Conservation (phyloP, 2,113 vertebrate species). For the Bambusicola thoracicus region DNA sequence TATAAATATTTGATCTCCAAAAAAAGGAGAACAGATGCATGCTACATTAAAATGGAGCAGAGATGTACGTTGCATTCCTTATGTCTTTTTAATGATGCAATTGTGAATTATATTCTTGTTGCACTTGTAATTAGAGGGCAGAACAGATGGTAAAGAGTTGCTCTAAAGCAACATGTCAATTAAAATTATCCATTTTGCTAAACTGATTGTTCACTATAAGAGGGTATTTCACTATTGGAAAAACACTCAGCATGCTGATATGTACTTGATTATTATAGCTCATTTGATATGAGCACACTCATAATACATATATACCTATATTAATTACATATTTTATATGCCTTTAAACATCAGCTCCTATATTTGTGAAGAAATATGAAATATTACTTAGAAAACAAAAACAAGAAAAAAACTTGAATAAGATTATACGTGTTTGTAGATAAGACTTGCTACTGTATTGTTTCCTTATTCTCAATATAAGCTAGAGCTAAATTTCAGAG, state of each 20-base stretch:
- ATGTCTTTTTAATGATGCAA: conserved; percentile 81
- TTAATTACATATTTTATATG: conserved; percentile 54
- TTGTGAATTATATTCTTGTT: conserved; percentile 81
- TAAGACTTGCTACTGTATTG: not conserved
- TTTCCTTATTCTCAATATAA: not conserved
- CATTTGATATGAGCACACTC: conserved; percentile 62
- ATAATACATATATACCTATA: conserved; percentile 1
- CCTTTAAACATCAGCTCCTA: conserved; percentile 65
- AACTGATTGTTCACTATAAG: conserved; percentile 68
- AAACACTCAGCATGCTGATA: conserved; percentile 61
- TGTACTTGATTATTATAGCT: conserved; percentile 70
- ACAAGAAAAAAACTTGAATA: not conserved
- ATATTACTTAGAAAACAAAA: not conserved
- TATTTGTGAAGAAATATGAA: conserved; percentile 70
- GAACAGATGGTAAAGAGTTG: conserved; percentile 79
- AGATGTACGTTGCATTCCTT: conserved; percentile 76
- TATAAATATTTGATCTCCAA: conserved; percentile 6
- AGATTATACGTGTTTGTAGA: not conserved
- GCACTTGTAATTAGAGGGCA: conserved; percentile 79
- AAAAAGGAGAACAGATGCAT: conserved; percentile 64
- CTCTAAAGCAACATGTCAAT: conserved; percentile 76
- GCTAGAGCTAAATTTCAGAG: not conserved
- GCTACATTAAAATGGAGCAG: conserved; percentile 70
- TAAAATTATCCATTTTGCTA: conserved; percentile 77
- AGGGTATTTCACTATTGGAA: conserved; percentile 53